Percentiles rank a stretch among this genome's conserved stretches.
phyloP scores from a whole-genome alignment of 23 tunicate species.

The Clavelina lepadiformis region DNA sequence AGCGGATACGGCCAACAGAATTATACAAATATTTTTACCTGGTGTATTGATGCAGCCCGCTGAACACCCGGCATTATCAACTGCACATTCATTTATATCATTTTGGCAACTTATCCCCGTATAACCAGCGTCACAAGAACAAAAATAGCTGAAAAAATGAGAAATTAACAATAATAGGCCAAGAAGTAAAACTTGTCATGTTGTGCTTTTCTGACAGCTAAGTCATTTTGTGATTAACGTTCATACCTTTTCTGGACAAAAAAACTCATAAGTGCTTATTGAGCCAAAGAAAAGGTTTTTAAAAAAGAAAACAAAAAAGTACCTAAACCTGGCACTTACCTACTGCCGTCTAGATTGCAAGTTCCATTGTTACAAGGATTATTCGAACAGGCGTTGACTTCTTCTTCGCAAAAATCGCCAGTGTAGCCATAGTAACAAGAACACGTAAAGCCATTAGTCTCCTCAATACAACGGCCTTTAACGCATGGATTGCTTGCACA shows the following conservation, averaged over 20 bases:
- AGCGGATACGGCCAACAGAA: too few species aligned
- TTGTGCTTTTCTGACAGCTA: too few species aligned
- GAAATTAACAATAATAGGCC: background rate
- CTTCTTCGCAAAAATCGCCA: conserved; percentile 17
- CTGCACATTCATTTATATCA: conserved; percentile 49
- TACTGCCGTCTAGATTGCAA: background rate
- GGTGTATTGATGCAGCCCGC: conserved; percentile 1
- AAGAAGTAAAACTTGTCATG: background rate
- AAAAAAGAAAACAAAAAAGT: background rate
- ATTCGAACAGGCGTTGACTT: conserved; percentile 6
- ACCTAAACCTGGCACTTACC: background rate
- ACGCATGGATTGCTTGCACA: conserved; percentile 33
- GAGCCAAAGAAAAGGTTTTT: background rate
- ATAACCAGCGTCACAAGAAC: conserved; percentile 15
- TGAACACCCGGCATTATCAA: conserved; percentile 4
- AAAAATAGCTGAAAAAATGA: conserved; percentile 9
- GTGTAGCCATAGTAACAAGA: conserved; percentile 24
- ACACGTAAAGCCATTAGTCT: conserved; percentile 17
- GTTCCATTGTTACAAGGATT: conserved; percentile 14
- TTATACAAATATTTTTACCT: conserved; percentile 9
- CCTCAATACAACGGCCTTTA: conserved; percentile 30
- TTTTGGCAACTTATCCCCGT: conserved; percentile 9
- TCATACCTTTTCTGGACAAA: background rate
- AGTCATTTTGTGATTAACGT: too few species aligned
- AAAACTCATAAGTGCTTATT: background rate